Base-by-base conservation (phyloP, 2,113 vertebrate species). In the Salminus brasiliensis region DNA sequence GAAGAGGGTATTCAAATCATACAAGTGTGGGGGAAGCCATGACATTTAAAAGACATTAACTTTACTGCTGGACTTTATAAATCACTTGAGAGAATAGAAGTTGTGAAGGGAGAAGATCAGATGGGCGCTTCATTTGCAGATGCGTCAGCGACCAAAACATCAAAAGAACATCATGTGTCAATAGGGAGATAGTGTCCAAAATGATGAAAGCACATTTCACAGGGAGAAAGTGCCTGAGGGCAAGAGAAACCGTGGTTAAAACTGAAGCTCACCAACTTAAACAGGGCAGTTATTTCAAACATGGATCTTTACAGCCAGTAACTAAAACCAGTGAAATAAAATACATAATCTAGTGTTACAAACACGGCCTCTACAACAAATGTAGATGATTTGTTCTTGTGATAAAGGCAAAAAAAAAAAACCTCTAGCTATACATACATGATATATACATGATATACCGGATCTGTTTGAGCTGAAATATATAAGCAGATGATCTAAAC, bases 401-500 rank as follows among this genome's bases (percentile, higher is more conserved):
- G 32, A 65, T 55, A 23, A 65, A 15, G 13, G 8, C 15, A 16
- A 34, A 60, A 63, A 63, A 16, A 34, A 60, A 63, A 63, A 5
- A 66, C 67, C 29, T 71, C 71, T 27, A 70, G 21, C 67, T 49
- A 30, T 32, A 39, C 16, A 71, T 29, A n/a, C n/a, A n/a, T n/a
- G n/a, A n/a, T n/a, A n/a, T n/a, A n/a, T n/a, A n/a, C 30, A 63
- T 72, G 55, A 49, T 27, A 49, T 27, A 32, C 57, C 52, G 1
- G 53, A 36, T 30, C 36, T 69, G 41, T 77, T 59, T 16, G 36
- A 72, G 16, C 39, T 72, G 43, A 79, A 36, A 41, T 65, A 32
- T 79, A 23, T 8, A 25, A 72, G 32, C 32, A 69, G n/a, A 72
- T 63, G 29, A 52, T 63, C n/a, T 15, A 63, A 78, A 71, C 43